Evolutionary conservation across 2,797 vertebrate genomes (phyloP), one percentile per base, ranked within the genome.

Genomic region (Melanotaenia trifasciata): DNA sequence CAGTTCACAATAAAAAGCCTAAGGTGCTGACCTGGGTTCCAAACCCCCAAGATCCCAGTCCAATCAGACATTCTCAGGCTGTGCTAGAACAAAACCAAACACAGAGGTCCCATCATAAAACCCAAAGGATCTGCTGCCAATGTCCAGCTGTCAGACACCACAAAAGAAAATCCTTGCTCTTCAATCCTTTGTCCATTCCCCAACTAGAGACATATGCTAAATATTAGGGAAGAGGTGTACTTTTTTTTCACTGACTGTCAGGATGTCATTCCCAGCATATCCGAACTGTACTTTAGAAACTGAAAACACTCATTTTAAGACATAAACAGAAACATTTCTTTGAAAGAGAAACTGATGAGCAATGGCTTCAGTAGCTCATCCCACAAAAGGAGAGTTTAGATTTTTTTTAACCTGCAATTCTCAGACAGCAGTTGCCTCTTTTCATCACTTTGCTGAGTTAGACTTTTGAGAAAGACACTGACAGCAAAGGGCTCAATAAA

Each of bases 271-370:
- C 18, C 53, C 2, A 67, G 18, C 12, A 57, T 24, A 45, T 58
- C 38, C n/a, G 5, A 67, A 32, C 0, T 33, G 28, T 13, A 67
- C 54, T 4, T 58, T 13, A n/a, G 7, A 45, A 30, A 40, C 30
- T 58, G 57, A 26, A 58, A 58, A 12, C 12, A 5, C 6, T 24
- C 1, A 58, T 58, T 68, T 58, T 58, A 16, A 0, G 32, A 56
- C 38, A 68, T 14, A 22, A 68, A 68, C 66, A 47, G 14, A 68
- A 68, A 58, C 1, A 68, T 47, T 56, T 7, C 24, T 14, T 47
- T 30, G 10, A 47, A 32, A 47, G 50, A 65, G 45, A 57, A 33
- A 60, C 30, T 13, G 18, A 33, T 1, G 4, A 61, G 10, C n/a
- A 16, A 24, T 1, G 70, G 22, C 11, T 33, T 30, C 16, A 35